Base-by-base conservation (phyloP, 2,113 vertebrate genomes). In the Aplodontia rufa region DNA sequence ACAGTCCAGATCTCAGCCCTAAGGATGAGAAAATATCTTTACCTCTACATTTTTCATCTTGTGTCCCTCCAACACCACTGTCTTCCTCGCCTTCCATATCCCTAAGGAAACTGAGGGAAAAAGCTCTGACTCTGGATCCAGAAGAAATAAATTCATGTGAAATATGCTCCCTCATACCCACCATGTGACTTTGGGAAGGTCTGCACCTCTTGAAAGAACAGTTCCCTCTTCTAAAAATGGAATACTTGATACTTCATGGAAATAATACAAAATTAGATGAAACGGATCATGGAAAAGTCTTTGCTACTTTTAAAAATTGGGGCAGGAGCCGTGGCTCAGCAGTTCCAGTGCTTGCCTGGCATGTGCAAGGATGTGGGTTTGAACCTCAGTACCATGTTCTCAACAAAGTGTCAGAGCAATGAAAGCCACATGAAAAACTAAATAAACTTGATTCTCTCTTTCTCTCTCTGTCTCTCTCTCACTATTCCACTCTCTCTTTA, bases 1-100 rank as follows among this genome's bases (percentile, higher is more conserved):
- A 96, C 4, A 1, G 64, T 96, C 92, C 93, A 95, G 40, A 85
- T 75, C 51, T 96, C 55, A 90, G 95, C 80, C 97, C 97, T 97
- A 87, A 28, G 60, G 10, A 88, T 85, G 81, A 92, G 45, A 90
- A 72, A 83, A 87, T 80, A 51, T 5, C 37, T 60, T 86, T 24
- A 81, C 4, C n/a, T 4, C 55, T 24, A 13, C 7, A 16, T 88
- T 45, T 88, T 28, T 55, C 72, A 32, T 3, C 0, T 5, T 35
- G 17, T 45, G 11, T 86, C 47, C 42, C 32, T 49, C 37, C 62
- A 71, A 60, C 20, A 88, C 26, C 35, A 62, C 5, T 72, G 35
- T 1, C 12, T 94, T 78, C 3, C 47, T 91, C n/a, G 72, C 47
- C 6, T 82, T 66, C 47, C 8, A 85, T 22, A 16, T 30, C 47